Evolutionary conservation across 2,113 vertebrate genomes (phyloP).

Genomic region (Prochilodus magdalenae): DNA sequence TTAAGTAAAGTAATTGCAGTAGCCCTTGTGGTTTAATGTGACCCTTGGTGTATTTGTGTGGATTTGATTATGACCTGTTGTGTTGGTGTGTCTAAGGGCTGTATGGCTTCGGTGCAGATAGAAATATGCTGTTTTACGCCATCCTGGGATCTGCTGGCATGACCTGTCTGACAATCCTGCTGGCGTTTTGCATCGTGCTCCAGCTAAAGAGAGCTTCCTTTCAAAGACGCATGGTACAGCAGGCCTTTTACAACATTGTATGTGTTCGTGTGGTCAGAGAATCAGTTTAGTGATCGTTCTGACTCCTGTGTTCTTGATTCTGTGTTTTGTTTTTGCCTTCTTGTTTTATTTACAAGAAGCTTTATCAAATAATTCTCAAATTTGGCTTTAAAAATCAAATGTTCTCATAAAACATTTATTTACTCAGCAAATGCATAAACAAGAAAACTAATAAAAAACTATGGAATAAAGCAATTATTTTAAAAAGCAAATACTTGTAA

Average conservation of each 20-base stretch:
- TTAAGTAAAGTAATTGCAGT: too few relatives aligned
- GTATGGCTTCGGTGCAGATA: constrained; percentile 66
- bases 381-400: too few relatives aligned
- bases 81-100: constrained; percentile 43
- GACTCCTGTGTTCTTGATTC: too few relatives aligned
- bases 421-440: too few relatives aligned
- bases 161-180: constrained; percentile 87
- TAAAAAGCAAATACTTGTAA: too few relatives aligned
- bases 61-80: not conserved
- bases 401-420: too few relatives aligned
- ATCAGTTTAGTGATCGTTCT: too few relatives aligned
- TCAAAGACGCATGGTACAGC: constrained; percentile 86
- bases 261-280: constrained; percentile 4
- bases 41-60: not conserved
- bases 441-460: too few relatives aligned
- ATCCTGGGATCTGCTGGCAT: constrained; percentile 90
- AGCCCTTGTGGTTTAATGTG: not conserved
- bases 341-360: too few relatives aligned
- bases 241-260: constrained; percentile 81
- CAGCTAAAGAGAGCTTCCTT: constrained; percentile 84
- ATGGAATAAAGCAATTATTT: too few relatives aligned
- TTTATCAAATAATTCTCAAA: too few relatives aligned
- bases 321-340: too few relatives aligned
- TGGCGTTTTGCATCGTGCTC: constrained; percentile 87
- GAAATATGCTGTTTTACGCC: constrained; percentile 87